phyloP scores from a whole-genome alignment of 2,888 invertebrate genomes.

The Leucania comma region DNA sequence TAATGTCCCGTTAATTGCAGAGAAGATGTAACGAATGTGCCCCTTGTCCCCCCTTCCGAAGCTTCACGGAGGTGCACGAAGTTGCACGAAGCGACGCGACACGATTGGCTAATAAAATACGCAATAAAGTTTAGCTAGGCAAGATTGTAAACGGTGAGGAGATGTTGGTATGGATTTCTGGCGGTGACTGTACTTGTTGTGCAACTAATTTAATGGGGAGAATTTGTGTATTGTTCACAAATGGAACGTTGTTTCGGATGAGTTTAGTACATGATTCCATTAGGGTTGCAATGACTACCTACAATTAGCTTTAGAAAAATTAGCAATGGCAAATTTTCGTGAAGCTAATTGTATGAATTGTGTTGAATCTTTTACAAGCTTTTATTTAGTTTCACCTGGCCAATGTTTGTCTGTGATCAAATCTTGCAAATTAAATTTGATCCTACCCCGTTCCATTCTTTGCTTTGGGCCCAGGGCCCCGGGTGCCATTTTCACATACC shows the following conservation, averaged over 20 bases:
- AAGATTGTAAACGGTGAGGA: slow-evolving; percentile 33
- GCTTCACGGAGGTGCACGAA: slow-evolving; percentile 24
- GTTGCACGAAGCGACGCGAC: slow-evolving; percentile 46
- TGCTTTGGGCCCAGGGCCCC: too few species aligned
- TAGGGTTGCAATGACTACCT: neutral
- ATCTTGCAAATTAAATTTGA: too few species aligned
- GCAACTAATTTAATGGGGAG: slow-evolving; percentile 12
- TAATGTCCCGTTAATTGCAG: slow-evolving; percentile 79
- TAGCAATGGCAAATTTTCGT: too few species aligned
- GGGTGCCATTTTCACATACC: too few species aligned
- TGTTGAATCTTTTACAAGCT: too few species aligned
- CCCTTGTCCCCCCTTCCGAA: slow-evolving; percentile 70
- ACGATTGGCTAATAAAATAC: slow-evolving; percentile 74
- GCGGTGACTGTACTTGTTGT: slow-evolving; percentile 6
- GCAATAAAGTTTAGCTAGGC: slow-evolving; percentile 64
- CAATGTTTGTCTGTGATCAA: too few species aligned
- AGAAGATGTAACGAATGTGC: slow-evolving; percentile 76
- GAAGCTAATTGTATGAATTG: too few species aligned
- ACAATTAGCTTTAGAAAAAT: neutral
- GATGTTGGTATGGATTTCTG: slow-evolving; percentile 22
- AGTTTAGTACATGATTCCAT: neutral
- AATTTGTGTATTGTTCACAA: slow-evolving; percentile 1
- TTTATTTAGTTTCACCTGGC: too few species aligned
- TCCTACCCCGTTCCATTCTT: too few species aligned
- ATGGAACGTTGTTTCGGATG: neutral